Conservation (phyloP, 1,140 invertebrate species). For the Papilio helenus region DNA sequence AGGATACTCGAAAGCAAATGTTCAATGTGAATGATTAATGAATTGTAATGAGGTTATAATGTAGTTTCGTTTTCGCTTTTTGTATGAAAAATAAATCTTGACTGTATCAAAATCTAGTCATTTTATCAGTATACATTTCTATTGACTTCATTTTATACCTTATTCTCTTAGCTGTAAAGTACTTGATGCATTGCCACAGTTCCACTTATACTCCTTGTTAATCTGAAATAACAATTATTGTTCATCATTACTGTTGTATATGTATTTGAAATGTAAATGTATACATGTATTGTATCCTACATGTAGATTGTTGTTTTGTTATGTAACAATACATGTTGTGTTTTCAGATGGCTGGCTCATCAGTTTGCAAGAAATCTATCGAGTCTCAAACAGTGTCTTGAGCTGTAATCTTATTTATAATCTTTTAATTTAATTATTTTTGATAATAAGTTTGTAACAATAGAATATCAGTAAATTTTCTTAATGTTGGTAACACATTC, state of each 20-base stretch:
- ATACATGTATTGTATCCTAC: background rate
- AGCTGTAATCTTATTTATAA: conserved; percentile 50
- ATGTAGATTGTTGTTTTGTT: conserved; percentile 19
- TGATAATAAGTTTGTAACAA: conserved; percentile 43
- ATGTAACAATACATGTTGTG: conserved; percentile 46
- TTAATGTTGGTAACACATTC: conserved; percentile 61
- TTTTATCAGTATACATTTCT: too few relatives aligned
- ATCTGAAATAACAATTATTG: background rate
- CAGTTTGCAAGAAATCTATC: conserved; percentile 61
- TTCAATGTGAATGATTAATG: too few relatives aligned
- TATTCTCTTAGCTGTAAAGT: background rate
- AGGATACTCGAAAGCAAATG: too few relatives aligned
- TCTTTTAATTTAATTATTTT: conserved; percentile 50
- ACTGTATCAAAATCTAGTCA: too few relatives aligned
- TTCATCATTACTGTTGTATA: conserved; percentile 15
- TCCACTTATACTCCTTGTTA: background rate
- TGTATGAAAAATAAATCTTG: too few relatives aligned
- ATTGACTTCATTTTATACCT: too few relatives aligned
- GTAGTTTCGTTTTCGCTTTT: too few relatives aligned
- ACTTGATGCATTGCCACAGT: background rate
- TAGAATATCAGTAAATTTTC: conserved; percentile 47
- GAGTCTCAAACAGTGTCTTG: conserved; percentile 72
- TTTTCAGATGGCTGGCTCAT: conserved; percentile 72
- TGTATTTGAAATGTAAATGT: conserved; percentile 29
- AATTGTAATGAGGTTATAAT: too few relatives aligned